Percentiles rank a stretch among this genome's conserved stretches.
Conservation (phyloP, 2,797 vertebrate genomes). For the Sebastes oblongus region DNA sequence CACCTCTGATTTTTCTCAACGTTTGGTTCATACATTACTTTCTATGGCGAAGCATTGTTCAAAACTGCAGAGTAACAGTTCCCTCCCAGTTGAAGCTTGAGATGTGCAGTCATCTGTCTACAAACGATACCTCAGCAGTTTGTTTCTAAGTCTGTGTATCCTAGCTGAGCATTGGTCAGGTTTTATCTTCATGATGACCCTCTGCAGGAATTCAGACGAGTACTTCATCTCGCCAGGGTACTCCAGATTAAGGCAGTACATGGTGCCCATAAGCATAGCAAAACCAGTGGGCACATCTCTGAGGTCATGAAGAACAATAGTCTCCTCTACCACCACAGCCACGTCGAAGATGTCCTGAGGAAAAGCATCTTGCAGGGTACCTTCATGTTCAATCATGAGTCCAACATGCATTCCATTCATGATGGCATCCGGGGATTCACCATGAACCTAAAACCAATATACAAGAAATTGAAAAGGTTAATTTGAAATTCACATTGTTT, state of each 20-base stretch:
- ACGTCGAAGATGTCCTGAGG: not conserved
- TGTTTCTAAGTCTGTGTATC: not conserved
- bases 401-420: not conserved
- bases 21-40: too few species aligned
- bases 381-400: not conserved
- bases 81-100: not conserved
- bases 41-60: too few species aligned
- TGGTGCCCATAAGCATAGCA: too few species aligned
- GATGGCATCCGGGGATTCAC: not conserved
- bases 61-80: not conserved
- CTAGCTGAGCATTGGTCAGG: not conserved
- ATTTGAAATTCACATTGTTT: too few species aligned
- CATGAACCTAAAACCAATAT: not conserved
- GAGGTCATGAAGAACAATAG: not conserved
- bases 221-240: not conserved
- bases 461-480: too few species aligned
- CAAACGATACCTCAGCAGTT: not conserved
- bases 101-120: not conserved
- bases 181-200: not conserved
- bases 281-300: too few species aligned
- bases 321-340: not conserved
- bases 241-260: not conserved
- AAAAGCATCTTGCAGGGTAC: not conserved
- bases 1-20: too few species aligned
- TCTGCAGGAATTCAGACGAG: not conserved